Conservation (phyloP, 2,888 invertebrate genomes). For the Leptinotarsa peninsularis region DNA sequence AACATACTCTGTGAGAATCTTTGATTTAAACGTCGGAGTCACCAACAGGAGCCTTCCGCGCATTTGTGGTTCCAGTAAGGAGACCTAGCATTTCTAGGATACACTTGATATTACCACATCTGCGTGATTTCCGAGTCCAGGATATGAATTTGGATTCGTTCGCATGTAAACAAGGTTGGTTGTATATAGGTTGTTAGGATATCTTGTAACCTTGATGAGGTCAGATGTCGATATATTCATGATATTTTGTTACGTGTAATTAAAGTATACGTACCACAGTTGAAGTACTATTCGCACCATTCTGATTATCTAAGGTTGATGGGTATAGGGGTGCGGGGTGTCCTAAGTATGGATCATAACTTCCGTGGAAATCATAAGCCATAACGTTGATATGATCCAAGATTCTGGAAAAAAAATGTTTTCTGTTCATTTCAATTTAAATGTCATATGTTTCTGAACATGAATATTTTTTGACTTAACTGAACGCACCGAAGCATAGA, state of each 20-base stretch:
- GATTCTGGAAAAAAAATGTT: constrained; percentile 37
- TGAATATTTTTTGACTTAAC: not conserved
- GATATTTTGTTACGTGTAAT: constrained; percentile 2
- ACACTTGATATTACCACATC: too few species aligned
- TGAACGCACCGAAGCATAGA: not conserved
- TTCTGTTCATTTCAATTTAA: not conserved
- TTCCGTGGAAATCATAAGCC: constrained; percentile 73
- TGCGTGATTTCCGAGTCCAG: too few species aligned
- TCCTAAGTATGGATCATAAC: constrained; percentile 74
- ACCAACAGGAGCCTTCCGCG: too few species aligned
- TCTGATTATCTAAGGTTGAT: constrained; percentile 63
- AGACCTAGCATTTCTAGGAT: too few species aligned
- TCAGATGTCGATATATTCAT: not conserved
- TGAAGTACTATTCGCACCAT: constrained; percentile 25
- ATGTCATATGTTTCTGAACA: not conserved
- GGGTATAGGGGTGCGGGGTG: constrained; percentile 75
- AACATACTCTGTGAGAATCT: too few species aligned
- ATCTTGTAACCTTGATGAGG: too few species aligned
- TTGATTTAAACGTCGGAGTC: too few species aligned
- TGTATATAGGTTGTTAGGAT: too few species aligned
- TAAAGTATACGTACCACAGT: constrained; percentile 42
- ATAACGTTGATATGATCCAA: constrained; percentile 65
- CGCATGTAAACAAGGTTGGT: too few species aligned
- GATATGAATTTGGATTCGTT: too few species aligned
- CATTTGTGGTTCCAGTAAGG: too few species aligned